Percentiles rank a stretch among this genome's conserved stretches.
Evolutionary conservation across 2,888 invertebrate species (phyloP).

Genomic region (Agrochola circellaris): DNA sequence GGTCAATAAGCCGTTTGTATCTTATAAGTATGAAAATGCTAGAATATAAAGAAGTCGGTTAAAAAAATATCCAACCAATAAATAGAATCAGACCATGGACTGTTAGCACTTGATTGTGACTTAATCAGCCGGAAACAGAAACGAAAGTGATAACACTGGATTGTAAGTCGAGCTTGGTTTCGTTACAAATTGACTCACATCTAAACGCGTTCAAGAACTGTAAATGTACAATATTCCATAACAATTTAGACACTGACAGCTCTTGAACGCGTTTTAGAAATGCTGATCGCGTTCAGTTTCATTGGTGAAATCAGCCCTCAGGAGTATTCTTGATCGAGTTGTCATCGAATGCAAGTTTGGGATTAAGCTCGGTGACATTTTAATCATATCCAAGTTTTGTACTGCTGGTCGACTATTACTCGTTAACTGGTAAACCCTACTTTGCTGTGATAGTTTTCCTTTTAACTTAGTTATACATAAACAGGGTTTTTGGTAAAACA

Average conservation of each 20-base stretch:
- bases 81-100: slow-evolving; percentile 1
- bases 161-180: slow-evolving; percentile 12
- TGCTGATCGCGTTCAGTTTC: too few relatives aligned
- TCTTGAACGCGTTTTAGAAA: too few relatives aligned
- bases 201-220: too few relatives aligned
- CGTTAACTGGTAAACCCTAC: too few relatives aligned
- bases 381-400: not conserved
- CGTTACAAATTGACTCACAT: not conserved
- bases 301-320: too few relatives aligned
- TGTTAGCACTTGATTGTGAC: slow-evolving; percentile 1
- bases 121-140: slow-evolving; percentile 17
- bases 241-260: too few relatives aligned
- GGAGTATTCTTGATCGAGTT: not conserved
- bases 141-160: slow-evolving; percentile 10
- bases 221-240: too few relatives aligned
- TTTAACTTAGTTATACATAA: too few relatives aligned
- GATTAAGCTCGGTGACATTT: not conserved
- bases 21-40: too few relatives aligned
- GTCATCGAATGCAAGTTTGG: not conserved
- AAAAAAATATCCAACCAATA: not conserved
- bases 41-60: not conserved
- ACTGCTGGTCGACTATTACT: not conserved
- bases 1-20: not conserved
- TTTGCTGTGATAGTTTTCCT: too few relatives aligned
- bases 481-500: too few relatives aligned